Percentiles rank a stretch among this genome's conserved stretches.
These are phyloP conservation scores for Xiphias gladius DNA, from an alignment of 2,113 vertebrate species.

Conservation along the genomic window DNA sequence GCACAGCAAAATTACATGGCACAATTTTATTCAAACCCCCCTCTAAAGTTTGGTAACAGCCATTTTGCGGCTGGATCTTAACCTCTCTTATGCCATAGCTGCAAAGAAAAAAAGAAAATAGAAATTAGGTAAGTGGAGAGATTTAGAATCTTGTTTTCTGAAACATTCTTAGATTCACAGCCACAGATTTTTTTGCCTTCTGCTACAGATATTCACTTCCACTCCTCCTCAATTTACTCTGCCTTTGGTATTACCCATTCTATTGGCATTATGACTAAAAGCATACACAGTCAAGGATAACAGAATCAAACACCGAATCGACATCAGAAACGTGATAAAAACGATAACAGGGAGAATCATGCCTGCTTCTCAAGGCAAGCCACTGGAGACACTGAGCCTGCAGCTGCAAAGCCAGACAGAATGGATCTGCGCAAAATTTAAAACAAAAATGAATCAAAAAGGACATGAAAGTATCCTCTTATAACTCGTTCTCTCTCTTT, in stretches of 20 bases:
- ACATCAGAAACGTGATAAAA: conserved; percentile 66
- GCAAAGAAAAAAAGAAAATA: conserved; percentile 26
- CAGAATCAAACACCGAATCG: conserved; percentile 57
- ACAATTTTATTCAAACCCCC: conserved; percentile 5
- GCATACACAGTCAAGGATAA: conserved; percentile 52
- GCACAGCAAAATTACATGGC: conserved; percentile 35
- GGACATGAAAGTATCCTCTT: conserved; percentile 59
- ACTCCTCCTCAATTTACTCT: conserved; percentile 54
- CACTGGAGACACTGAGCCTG: conserved; percentile 59
- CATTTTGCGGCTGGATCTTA: conserved; percentile 6
- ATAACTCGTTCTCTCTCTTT: conserved; percentile 9
- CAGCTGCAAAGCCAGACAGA: conserved; percentile 58
- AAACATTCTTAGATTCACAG: conserved; percentile 46
- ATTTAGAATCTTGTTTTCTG: conserved; percentile 47
- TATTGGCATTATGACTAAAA: conserved; percentile 50
- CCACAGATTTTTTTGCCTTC: conserved; percentile 3
- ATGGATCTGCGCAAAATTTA: conserved; percentile 57
- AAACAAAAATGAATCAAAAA: conserved; percentile 70
- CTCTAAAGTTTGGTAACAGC: conserved; percentile 15
- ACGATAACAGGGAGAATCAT: conserved; percentile 43
- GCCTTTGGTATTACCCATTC: conserved; percentile 54
- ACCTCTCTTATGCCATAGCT: conserved; percentile 15
- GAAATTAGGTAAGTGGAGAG: conserved; percentile 17
- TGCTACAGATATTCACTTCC: conserved; percentile 49
- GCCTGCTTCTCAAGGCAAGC: conserved; percentile 47